phyloP scores from a whole-genome alignment of 1,140 invertebrate genomes.

The Ladona fulva region DNA sequence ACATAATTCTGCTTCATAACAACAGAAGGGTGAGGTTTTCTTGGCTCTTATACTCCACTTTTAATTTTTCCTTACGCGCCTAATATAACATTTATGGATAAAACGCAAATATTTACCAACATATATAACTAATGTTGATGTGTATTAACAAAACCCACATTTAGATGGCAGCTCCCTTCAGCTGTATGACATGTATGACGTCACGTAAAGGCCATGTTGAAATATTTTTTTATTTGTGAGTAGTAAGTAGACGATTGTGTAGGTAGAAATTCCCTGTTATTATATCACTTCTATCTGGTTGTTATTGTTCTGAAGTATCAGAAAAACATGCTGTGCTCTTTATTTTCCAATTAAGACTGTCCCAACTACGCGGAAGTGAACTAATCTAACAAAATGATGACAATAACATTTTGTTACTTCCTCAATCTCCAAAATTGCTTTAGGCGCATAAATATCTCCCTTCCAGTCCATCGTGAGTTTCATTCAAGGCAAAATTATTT shows the following conservation, averaged over 20 bases:
- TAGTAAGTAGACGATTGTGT: background rate
- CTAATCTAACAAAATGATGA: background rate
- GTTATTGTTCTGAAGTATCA: background rate
- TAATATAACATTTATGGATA: too few relatives aligned
- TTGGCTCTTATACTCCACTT: too few relatives aligned
- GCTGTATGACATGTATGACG: background rate
- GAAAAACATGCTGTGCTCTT: background rate
- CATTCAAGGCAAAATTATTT: background rate
- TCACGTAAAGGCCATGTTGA: background rate
- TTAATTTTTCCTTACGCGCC: too few relatives aligned
- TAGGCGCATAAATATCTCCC: background rate
- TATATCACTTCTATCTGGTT: background rate
- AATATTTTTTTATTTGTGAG: slow-evolving; percentile 7
- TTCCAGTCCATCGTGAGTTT: background rate
- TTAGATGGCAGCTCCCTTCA: background rate
- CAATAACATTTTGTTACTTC: slow-evolving; percentile 7
- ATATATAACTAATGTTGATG: too few relatives aligned
- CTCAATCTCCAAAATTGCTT: background rate
- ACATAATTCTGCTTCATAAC: too few relatives aligned
- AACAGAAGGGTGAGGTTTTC: too few relatives aligned
- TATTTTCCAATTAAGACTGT: background rate
- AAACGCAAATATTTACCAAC: too few relatives aligned
- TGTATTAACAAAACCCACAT: too few relatives aligned
- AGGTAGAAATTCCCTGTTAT: background rate
- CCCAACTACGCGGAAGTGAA: background rate